A percentile compares a stretch with the other conserved stretches of the same genome.
These are phyloP conservation scores for Anser cygnoides DNA, from an alignment of 2,113 vertebrate species.

Conservation along the genomic window DNA sequence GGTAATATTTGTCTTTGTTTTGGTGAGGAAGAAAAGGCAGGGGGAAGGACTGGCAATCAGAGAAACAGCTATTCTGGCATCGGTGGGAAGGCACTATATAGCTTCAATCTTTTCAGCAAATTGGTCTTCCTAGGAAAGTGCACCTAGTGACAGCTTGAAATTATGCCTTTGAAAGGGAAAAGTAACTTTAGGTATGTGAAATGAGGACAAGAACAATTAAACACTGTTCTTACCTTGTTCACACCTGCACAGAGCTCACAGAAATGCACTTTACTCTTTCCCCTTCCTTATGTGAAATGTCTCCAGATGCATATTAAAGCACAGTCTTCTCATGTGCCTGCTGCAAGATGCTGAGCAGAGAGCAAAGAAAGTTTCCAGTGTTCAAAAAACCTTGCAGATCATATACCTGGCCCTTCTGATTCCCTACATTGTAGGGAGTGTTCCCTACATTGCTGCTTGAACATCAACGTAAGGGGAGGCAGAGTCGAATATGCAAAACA, in stretches of 20 bases:
- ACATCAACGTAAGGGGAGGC: background rate
- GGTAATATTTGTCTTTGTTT: background rate
- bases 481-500: background rate
- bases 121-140: background rate
- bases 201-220: slow-evolving; percentile 27
- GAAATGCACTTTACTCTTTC: background rate
- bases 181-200: background rate
- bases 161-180: background rate
- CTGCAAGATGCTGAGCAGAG: background rate
- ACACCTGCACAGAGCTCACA: background rate
- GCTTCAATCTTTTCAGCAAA: background rate
- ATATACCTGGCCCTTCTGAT: background rate
- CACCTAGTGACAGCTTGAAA: background rate
- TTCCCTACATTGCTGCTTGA: background rate
- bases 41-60: background rate
- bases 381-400: background rate
- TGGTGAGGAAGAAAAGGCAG: background rate
- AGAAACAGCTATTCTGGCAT: background rate
- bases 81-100: background rate
- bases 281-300: background rate
- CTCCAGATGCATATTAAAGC: background rate
- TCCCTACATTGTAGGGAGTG: too few species aligned
- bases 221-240: background rate
- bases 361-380: background rate
- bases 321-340: background rate